These are phyloP conservation scores for Diorhabda elongata DNA, from an alignment of 1,140 invertebrate species.

Conservation along the genomic window DNA sequence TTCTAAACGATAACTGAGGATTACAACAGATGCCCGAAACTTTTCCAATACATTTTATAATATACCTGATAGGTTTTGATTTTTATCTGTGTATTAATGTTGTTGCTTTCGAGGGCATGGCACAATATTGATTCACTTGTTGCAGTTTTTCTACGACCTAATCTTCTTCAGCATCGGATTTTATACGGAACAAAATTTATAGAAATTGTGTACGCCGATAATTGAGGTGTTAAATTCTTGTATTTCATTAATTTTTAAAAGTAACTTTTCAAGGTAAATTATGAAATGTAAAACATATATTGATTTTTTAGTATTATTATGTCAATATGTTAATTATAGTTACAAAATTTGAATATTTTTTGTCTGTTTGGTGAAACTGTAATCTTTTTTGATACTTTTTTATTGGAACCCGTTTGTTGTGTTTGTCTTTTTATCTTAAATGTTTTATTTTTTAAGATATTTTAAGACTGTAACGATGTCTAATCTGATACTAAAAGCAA, in stretches of 20 bases:
- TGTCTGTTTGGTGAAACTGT: constrained; percentile 17
- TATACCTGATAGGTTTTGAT: too few species aligned
- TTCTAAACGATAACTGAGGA: too few species aligned
- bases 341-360: constrained; percentile 20
- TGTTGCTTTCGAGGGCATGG: too few species aligned
- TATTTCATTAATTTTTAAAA: constrained; percentile 2
- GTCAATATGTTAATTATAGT: not conserved
- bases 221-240: constrained; percentile 9
- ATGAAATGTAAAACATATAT: constrained; percentile 12
- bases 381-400: constrained; percentile 14
- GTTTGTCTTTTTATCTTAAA: constrained; percentile 28
- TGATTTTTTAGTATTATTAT: constrained; percentile 16
- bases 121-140: too few species aligned
- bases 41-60: too few species aligned
- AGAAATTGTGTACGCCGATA: not conserved
- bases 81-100: too few species aligned
- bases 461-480: constrained; percentile 25
- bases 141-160: too few species aligned
- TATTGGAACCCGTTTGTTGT: not conserved
- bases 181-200: too few species aligned
- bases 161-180: too few species aligned
- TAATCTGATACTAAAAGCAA: constrained; percentile 32
- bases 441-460: constrained; percentile 24
- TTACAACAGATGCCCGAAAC: too few species aligned
- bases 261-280: constrained; percentile 9